A percentile compares a stretch with the other conserved stretches of the same genome.
These are phyloP conservation scores for Barypeithes pellucidus DNA, from an alignment of 2,888 invertebrate species.

Conservation along the genomic window DNA sequence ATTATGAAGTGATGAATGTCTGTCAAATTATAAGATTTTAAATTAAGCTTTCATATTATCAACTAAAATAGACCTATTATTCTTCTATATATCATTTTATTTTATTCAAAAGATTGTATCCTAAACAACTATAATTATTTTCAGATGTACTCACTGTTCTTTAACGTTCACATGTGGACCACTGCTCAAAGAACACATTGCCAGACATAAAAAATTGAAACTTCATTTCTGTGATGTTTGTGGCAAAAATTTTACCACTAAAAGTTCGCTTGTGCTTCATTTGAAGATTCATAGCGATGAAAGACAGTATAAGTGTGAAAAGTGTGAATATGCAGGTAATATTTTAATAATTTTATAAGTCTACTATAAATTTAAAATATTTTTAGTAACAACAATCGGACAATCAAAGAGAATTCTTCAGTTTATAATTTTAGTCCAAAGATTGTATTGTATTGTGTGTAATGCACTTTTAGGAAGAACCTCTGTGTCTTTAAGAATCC, in stretches of 20 bases:
- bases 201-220: slow-evolving; percentile 43
- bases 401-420: too few relatives aligned
- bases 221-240: slow-evolving; percentile 40
- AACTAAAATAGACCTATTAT: too few relatives aligned
- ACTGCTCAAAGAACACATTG: slow-evolving; percentile 31
- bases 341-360: too few relatives aligned
- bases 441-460: too few relatives aligned
- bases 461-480: slow-evolving; percentile 41
- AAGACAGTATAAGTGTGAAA: slow-evolving; percentile 40
- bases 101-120: too few relatives aligned
- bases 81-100: too few relatives aligned
- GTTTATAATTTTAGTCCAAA: too few relatives aligned
- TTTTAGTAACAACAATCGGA: too few relatives aligned
- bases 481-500: slow-evolving; percentile 36
- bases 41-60: too few relatives aligned
- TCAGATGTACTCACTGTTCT: slow-evolving; percentile 36
- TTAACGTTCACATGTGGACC: slow-evolving; percentile 34
- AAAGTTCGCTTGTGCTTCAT: slow-evolving; percentile 37
- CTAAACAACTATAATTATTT: slow-evolving; percentile 21
- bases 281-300: slow-evolving; percentile 41
- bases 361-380: too few relatives aligned
- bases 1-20: too few relatives aligned
- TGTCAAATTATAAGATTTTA: too few relatives aligned
- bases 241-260: slow-evolving; percentile 43
- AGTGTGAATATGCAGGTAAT: slow-evolving; percentile 42